Base-by-base conservation (phyloP, 64 coral and sea anemone species). In the Montipora sp. region DNA sequence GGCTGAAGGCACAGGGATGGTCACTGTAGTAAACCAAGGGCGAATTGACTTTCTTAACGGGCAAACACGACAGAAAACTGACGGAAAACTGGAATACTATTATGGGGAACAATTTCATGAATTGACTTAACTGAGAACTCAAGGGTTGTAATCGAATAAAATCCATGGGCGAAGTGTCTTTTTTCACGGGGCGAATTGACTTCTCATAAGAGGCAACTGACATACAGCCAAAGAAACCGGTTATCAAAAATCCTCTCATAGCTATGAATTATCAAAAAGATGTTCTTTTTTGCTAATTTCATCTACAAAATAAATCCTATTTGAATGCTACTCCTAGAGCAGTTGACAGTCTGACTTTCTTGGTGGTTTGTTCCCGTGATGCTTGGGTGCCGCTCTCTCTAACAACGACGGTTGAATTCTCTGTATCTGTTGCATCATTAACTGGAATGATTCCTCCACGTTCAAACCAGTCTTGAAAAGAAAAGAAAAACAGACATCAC, bases 401-500 rank as follows among this genome's bases (percentile, higher is more conserved):
- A 98, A 88, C 80, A 98, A 59, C 12, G 87, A 73, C 48, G 96
- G 94, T 49, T 98, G 93, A 36, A 98, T 92, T 76, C 92, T 87
- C 69, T 98, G 94, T 44, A 98, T 98, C 51, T 98, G 96, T 24
- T 89, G 89, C 94, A 95, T 95, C 88, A 98, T 98, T 10, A 98
- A 58, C 61, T 98, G 96, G 60, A 98, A 98, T 88, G 90, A 80
- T 93, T 98, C 96, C 87, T 91, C 88, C 7, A 98, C 94, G 58
- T 98, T 98, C 27, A 98, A 60, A 7, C 96, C 96, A 91, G 96
- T 98, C 96, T 98, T 77, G 19, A 90, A 89, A 49, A 45, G 27
- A 19, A 36, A 36, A 48, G 4, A 77, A 69, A 66, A 86, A 55
- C 48, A 48, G 16, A 55, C 51, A 55, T 6, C 51, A 55, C 6